Evolutionary conservation across 2,113 vertebrate species (phyloP), one percentile per base, ranked within the genome.

Genomic region (Mus pahari): DNA sequence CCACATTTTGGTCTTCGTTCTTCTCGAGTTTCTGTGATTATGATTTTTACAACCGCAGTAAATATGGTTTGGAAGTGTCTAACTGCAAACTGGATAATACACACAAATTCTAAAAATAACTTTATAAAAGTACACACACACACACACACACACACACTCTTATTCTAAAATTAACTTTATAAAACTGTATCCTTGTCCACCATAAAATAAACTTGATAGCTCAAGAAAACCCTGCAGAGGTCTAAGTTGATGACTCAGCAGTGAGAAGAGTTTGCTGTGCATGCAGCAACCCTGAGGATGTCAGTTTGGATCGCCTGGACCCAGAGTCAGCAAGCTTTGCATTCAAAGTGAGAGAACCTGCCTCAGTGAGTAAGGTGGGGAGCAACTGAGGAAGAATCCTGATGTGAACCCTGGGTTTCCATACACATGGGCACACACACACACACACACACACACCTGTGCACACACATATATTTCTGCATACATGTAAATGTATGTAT

Each of bases 61-160:
- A 95, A 36, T 92, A 95, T 92, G 7, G 87, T 70, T 88, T 89
- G 20, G 91, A 94, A 93, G 81, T 53, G 62, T 90, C n/a, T 64
- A 70, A 42, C n/a, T 58, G 7, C 22, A 66, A 48, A 82, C 24
- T 92, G 42, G 84, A 16, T 60, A 50, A 48, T 28, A 79, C 58
- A 20, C 19, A 62, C 9, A 26, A 92, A 70, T 58, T 91, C 66
- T 71, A 50, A 20, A 83, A 93, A 89, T 50, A 55, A 1, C 20
- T 79, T 79, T 73, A 17, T 74, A 28, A 94, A 87, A 2, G 2
- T 13, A 64, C 22, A 79, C 50, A 20, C 19, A 62, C 12, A 26
- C 50, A 53, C 48, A 50, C 50, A 50, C 50, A 50, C 50, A 53
- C 13, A 53, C 13, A 53, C 13, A 53, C 12, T 53, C 11, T 53